Conservation (phyloP, 2,888 invertebrate genomes). For the Sphaerophoria taeniata region DNA sequence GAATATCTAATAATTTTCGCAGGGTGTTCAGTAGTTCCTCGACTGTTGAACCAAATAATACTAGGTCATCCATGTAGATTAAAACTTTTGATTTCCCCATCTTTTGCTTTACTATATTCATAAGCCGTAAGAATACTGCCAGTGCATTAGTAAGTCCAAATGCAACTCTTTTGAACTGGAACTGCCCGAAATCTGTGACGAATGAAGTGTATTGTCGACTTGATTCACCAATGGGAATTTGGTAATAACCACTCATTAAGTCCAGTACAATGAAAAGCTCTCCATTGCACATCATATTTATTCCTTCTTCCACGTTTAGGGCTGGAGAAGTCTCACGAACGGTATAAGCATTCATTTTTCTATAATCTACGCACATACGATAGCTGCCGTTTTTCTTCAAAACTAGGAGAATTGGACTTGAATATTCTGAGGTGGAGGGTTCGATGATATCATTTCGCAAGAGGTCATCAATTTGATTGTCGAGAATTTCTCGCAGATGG, state of each 20-base stretch:
- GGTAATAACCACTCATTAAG: constrained; percentile 24
- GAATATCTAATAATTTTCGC: background rate
- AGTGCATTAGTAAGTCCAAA: constrained; percentile 13
- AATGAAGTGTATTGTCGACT: too few relatives aligned
- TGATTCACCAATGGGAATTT: background rate
- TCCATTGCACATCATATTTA: background rate
- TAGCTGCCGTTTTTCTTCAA: background rate
- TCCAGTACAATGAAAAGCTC: background rate
- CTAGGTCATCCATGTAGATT: constrained; percentile 25
- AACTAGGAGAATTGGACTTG: constrained; percentile 8
- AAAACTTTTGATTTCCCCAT: background rate
- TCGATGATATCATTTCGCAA: too few relatives aligned
- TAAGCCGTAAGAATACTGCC: background rate
- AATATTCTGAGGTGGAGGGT: too few relatives aligned
- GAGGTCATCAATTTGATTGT: too few relatives aligned
- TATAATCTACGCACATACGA: constrained; percentile 6
- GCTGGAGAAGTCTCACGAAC: background rate
- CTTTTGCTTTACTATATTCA: background rate
- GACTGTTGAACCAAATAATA: background rate
- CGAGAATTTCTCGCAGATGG: too few relatives aligned
- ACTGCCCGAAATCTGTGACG: too few relatives aligned
- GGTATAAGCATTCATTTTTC: background rate
- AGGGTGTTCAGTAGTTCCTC: background rate
- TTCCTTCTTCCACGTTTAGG: constrained; percentile 1
- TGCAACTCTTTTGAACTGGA: constrained; percentile 5